Evolutionary conservation across 2,888 invertebrate genomes (phyloP), one percentile per base, ranked within the genome.

Genomic region (Drosophila multiciliata): DNA sequence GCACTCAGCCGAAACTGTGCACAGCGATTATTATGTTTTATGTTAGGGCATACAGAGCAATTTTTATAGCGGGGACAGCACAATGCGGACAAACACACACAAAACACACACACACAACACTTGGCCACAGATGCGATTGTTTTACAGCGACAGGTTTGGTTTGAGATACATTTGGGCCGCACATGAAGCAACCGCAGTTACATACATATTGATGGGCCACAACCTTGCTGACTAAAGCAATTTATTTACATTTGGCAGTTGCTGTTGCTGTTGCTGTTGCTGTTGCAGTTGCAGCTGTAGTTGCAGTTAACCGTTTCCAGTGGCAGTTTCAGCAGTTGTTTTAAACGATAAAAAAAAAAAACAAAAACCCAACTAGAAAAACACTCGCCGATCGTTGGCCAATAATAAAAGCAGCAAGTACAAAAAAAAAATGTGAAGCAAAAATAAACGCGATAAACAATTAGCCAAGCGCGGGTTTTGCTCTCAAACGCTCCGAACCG

Each of bases 401-500:
- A 61, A 70, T 45, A 49, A 36, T 48, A 55, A 53, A 29, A 73
- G 62, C 26, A 48, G 40, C 9, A 61, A 35, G 8, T 54, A 48
- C 17, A 50, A 15, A 54, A 36, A n/a, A 36, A 50, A 60, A 36
- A 53, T 38, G 23, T 42, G n/a, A 12, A 38, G 52, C 20, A 23
- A 45, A 64, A 66, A 50, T 62, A 63, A 64, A 12, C 77, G 67
- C 81, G 73, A 77, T 80, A 78, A 81, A 67, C 78, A 66, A 77
- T 73, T 72, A 64, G 66, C 52, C 60, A 52, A 81, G 61, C 87
- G 71, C 71, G 54, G 35, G 40, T 60, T 68, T 57, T 66, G 62
- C 66, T 40, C 63, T 58, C 55, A 42, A 57, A 42, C 49, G 55
- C 60, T 59, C 11, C 87, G 84, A 88, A 84, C 89, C 79, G 82